phyloP scores from a whole-genome alignment of 2,888 invertebrate species.

The Noctua comes region DNA sequence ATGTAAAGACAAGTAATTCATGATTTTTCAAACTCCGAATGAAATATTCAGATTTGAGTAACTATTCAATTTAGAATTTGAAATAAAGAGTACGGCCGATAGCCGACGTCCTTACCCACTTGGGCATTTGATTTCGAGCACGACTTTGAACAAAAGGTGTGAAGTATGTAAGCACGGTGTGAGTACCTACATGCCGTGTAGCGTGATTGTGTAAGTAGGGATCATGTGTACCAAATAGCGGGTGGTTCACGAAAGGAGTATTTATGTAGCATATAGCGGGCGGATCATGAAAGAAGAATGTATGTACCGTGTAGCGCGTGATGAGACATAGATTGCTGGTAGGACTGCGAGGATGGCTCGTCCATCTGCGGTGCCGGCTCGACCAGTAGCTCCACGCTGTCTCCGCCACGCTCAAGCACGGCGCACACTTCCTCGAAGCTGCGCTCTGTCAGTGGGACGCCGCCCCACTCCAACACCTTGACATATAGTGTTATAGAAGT shows the following conservation, averaged over 20 bases:
- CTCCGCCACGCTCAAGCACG: constrained; percentile 96
- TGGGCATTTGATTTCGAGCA: background rate
- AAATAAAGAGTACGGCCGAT: background rate
- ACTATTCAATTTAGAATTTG: background rate
- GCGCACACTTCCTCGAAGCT: constrained; percentile 98
- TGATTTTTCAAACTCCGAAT: background rate
- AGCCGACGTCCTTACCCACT: background rate
- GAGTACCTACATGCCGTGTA: background rate
- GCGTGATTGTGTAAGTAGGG: background rate
- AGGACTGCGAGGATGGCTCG: constrained; percentile 82
- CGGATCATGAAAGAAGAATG: constrained; percentile 58
- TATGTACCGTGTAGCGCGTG: constrained; percentile 91
- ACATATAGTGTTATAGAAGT: constrained; percentile 17
- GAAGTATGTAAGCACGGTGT: background rate
- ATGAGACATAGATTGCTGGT: constrained; percentile 82
- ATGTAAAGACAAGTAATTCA: background rate
- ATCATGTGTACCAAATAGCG: background rate
- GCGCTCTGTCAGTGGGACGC: constrained; percentile 96
- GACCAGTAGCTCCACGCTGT: constrained; percentile 95
- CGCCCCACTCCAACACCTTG: constrained; percentile 97
- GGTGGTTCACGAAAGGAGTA: background rate
- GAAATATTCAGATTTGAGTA: background rate
- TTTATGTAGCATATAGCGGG: background rate
- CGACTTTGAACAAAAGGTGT: background rate
- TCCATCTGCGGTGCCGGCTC: constrained; percentile 96